Evolutionary conservation across 2,797 vertebrate genomes (phyloP).

Genomic region (Ceryle rudis): DNA sequence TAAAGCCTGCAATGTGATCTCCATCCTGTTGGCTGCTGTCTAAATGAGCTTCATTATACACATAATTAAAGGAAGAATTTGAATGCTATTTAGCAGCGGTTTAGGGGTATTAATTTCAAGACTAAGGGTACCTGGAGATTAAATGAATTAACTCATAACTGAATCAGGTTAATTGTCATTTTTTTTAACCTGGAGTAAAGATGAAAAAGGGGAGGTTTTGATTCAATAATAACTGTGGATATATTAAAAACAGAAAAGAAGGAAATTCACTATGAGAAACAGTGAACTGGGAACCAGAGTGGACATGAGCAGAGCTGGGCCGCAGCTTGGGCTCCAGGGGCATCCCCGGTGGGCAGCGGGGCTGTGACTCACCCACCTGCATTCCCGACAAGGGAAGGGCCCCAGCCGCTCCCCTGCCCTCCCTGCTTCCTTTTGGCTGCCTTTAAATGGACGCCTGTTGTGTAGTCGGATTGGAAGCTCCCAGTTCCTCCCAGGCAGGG

Average conservation of each 20-base stretch:
- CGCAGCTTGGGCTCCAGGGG: not conserved
- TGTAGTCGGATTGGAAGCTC: not conserved
- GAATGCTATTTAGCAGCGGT: not conserved
- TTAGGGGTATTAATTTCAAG: constrained; percentile 49
- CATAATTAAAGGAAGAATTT: constrained; percentile 25
- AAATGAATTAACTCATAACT: constrained; percentile 6
- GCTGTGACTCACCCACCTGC: rapidly evolving
- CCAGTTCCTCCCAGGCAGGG: not conserved
- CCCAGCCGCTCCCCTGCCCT: not conserved
- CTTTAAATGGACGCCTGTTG: not conserved
- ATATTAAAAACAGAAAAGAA: not conserved
- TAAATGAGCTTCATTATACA: constrained; percentile 37
- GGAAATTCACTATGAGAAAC: not conserved
- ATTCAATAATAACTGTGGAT: not conserved
- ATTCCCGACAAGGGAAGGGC: not conserved
- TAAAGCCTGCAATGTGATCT: not conserved
- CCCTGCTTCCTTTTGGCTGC: not conserved
- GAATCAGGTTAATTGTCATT: constrained; percentile 50
- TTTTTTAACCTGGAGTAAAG: constrained; percentile 10
- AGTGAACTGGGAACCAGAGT: not conserved
- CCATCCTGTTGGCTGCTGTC: not conserved
- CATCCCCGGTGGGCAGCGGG: not conserved
- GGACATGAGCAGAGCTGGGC: not conserved
- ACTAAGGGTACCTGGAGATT: constrained; percentile 38
- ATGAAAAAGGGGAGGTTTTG: not conserved